Base-by-base conservation (phyloP, 2,113 vertebrate genomes). In the Leptobrachium ailaonicum region DNA sequence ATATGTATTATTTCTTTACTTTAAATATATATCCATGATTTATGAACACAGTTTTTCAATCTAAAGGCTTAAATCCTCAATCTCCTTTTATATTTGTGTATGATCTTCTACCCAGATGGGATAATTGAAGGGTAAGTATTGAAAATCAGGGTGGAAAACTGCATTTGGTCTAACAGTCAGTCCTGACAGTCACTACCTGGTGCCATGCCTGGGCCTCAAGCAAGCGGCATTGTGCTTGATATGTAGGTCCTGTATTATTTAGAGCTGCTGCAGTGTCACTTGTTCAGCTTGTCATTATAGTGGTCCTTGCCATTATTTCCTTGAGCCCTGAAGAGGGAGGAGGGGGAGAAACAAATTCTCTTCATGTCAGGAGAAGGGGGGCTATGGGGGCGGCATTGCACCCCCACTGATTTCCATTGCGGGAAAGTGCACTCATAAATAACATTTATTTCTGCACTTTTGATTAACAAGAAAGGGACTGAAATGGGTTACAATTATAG, bases 401-500 rank as follows among this genome's bases (percentile, higher is more conserved):
- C 77, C 70, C 71, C 56, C 68, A 62, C 83, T 83, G 80, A 76
- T 85, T 84, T 82, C 80, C 82, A 81, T 58, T 58, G 77, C 81
- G 72, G 83, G 71, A 82, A 83, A 85, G 77, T 83, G 84, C 76
- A 77, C 68, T 80, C 77, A 84, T 86, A 83, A 86, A 84, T 86
- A 75, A 73, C 67, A 63, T 71, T 74, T 82, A 81, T 75, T 78
- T 80, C 77, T 76, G 75, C 74, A 77, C 70, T 78, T 81, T 71
- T 80, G 67, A 76, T 81, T 81, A 81, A 70, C 54, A 74, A 83
- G 77, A 82, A 67, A 82, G 82, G 71, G 60, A 82, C 77, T 74
- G 63, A 82, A 83, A 70, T 71, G 68, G 60, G 64, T 58, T 80
- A 80, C 83, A 86, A 83, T 82, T 83, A 85, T 83, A 74, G 79